Conservation (phyloP, 2,113 vertebrate species). For the Boleophthalmus pectinirostris region DNA sequence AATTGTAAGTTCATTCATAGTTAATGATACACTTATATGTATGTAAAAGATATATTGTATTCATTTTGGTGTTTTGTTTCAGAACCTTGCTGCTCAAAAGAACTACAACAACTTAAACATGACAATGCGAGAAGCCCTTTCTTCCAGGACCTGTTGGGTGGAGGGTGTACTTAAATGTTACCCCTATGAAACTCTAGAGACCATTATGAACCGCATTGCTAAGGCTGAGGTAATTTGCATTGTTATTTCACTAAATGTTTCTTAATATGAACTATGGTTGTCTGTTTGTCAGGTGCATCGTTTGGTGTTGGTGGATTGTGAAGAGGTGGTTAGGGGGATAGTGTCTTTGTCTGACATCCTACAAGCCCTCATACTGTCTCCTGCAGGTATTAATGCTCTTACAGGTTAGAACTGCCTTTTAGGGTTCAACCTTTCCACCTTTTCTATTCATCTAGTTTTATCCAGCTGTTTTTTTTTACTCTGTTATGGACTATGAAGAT, state of each 20-base stretch:
- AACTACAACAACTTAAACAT: constrained; percentile 94
- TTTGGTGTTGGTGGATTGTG: constrained; percentile 89
- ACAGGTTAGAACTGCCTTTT: constrained; percentile 73
- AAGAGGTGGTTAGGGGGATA: constrained; percentile 86
- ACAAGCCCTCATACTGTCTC: constrained; percentile 92
- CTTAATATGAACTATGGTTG: too few relatives aligned
- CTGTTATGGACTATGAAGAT: neutral
- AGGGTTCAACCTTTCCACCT: neutral
- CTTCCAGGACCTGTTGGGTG: constrained; percentile 78
- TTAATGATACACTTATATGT: neutral
- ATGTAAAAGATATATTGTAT: neutral
- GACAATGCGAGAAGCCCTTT: constrained; percentile 84
- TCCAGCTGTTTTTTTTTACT: neutral
- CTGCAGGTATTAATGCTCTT: constrained; percentile 95
- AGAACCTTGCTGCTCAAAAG: constrained; percentile 93
- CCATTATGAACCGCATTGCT: constrained; percentile 88
- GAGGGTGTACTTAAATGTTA: constrained; percentile 95
- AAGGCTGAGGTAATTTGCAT: constrained; percentile 82
- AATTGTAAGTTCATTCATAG: constrained; percentile 84
- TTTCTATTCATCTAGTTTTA: constrained; percentile 14
- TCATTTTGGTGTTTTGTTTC: neutral
- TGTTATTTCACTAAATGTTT: neutral
- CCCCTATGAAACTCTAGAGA: constrained; percentile 87
- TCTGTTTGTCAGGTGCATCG: constrained; percentile 86
- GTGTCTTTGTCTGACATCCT: constrained; percentile 97